Percentiles rank a stretch among this genome's conserved stretches.
Evolutionary conservation across 1,140 invertebrate species (phyloP).

Genomic region (Drosophila nasuta): DNA sequence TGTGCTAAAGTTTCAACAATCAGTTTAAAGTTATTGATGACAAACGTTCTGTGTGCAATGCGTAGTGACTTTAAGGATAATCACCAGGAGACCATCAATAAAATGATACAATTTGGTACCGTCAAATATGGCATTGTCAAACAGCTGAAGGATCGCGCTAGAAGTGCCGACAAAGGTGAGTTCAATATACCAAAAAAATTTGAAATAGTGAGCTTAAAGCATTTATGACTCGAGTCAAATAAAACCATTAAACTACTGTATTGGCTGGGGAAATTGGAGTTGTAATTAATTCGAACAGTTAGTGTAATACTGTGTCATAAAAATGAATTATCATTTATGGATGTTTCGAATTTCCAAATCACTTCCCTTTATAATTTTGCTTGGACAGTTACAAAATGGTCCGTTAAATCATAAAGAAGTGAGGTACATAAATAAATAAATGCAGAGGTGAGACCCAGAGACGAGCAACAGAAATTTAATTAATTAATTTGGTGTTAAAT

Average conservation of each 20-base stretch:
- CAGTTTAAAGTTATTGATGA: slow-evolving; percentile 67
- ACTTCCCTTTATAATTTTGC: slow-evolving; percentile 23
- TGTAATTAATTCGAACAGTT: neutral
- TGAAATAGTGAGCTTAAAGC: neutral
- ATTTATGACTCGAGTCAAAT: slow-evolving; percentile 18
- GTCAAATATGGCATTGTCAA: slow-evolving; percentile 87
- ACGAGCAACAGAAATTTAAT: slow-evolving; percentile 23
- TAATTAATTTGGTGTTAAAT: slow-evolving; percentile 38
- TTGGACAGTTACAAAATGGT: slow-evolving; percentile 20
- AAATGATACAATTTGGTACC: slow-evolving; percentile 87
- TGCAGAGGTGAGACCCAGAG: neutral
- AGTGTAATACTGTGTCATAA: slow-evolving; percentile 2
- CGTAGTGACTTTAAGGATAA: slow-evolving; percentile 85
- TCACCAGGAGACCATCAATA: slow-evolving; percentile 85
- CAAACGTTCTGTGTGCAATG: slow-evolving; percentile 84
- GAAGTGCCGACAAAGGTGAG: slow-evolving; percentile 78
- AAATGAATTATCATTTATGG: slow-evolving; percentile 23
- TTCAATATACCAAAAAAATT: neutral
- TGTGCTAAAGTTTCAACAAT: slow-evolving; percentile 34
- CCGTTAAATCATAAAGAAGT: slow-evolving; percentile 24
- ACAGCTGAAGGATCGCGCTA: slow-evolving; percentile 85
- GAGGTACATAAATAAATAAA: neutral
- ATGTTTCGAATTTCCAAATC: slow-evolving; percentile 3
- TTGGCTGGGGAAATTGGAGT: slow-evolving; percentile 3
- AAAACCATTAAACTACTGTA: slow-evolving; percentile 12